Base-by-base conservation (phyloP, 2,797 vertebrate genomes). In the Nothura maculosa region DNA sequence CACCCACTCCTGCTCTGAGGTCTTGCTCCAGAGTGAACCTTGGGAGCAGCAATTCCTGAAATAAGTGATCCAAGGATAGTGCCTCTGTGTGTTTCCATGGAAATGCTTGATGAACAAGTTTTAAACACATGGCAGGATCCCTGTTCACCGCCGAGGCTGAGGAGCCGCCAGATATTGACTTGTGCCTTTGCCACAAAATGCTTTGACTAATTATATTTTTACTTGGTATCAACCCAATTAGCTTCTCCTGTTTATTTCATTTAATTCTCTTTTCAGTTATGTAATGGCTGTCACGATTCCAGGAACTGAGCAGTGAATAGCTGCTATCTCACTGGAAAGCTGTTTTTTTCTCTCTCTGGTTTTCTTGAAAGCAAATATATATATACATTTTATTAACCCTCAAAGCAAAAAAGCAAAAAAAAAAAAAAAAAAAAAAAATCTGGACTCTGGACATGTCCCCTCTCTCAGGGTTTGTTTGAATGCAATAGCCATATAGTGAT, bases 231-330 rank as follows among this genome's bases (percentile, higher is more conserved):
- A 86, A 81, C 70, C 69, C 81, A 94, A 92, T 95, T 94, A 94
- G 72, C 72, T 90, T 88, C 66, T 89, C 85, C 60, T 91, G 67
- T 89, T 93, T 94, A 60, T 93, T 92, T 80, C 6, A 10, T 76
- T 83, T 63, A 32, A 70, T 94, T 96, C 85, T 92, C 75, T 50
- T 86, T 85, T 73, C 45, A 74, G 90, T 96, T 96, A 94, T 80
- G 84, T 95, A 96, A 95, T 80, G 64, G n/a, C 88, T 96, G 90
- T 90, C 94, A 91, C 11, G 47, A 82, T 94, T 96, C 92, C 93
- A 95, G 73, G 61, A 86, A 89, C 77, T 77, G 64, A 61, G 95
- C 81, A 87, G 85, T 84, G 90, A 95, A 87, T 50, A 89, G 78
- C 92, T 93, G 80, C 87, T 87, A 77, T 88, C 88, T 96, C 77